Evolutionary conservation across 2,113 vertebrate species (phyloP).

Genomic region (Acrocephalus kingi): DNA sequence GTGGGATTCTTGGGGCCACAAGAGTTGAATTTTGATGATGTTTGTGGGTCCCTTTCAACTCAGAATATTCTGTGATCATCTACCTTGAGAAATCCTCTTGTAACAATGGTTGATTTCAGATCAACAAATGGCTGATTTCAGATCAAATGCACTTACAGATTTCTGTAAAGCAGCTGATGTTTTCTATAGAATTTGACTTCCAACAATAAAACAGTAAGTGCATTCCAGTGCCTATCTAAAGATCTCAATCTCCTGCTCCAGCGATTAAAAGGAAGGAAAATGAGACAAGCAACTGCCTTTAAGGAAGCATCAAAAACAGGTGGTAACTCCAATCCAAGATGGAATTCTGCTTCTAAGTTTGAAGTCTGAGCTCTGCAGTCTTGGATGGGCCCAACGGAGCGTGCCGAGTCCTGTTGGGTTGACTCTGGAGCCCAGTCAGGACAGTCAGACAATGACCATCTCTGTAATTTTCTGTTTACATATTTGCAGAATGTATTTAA

Average conservation of each 20-base stretch:
- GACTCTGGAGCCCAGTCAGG: slow-evolving; percentile 5
- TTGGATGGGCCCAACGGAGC: neutral
- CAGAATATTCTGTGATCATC: neutral
- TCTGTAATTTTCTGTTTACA: slow-evolving; percentile 42
- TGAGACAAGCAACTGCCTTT: neutral
- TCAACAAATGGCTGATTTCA: neutral
- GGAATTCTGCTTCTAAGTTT: neutral
- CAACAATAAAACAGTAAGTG: neutral
- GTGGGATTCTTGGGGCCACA: neutral
- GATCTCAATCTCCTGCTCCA: neutral
- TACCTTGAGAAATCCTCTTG: neutral
- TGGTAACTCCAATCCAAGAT: neutral
- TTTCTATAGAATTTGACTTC: neutral
- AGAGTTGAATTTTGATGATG: neutral
- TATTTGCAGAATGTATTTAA: slow-evolving; percentile 8
- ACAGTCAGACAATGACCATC: slow-evolving; percentile 41
- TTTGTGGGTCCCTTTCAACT: neutral
- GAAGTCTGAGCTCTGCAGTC: neutral
- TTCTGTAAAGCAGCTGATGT: neutral
- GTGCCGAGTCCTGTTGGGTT: neutral
- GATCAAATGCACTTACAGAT: neutral
- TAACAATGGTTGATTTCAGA: neutral
- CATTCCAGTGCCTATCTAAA: neutral
- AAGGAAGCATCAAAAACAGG: neutral
- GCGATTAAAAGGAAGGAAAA: neutral